These are phyloP conservation scores for Carassius auratus DNA, from an alignment of 2,113 vertebrate species.

Conservation along the genomic window DNA sequence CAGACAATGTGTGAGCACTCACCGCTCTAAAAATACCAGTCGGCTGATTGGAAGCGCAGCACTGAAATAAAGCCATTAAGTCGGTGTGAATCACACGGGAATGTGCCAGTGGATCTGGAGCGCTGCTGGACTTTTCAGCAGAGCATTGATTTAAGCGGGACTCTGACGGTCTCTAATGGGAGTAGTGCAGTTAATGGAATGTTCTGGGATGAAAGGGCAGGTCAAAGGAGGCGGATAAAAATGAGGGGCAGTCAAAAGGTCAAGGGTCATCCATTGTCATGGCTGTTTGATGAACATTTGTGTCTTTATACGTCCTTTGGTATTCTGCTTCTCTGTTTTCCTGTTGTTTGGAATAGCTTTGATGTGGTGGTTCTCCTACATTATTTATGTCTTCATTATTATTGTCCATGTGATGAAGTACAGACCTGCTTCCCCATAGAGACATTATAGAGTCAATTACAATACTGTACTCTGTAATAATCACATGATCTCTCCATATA, in stretches of 20 bases:
- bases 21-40: slow-evolving; percentile 42
- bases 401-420: neutral
- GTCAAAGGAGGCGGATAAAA: slow-evolving; percentile 34
- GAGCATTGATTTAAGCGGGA: slow-evolving; percentile 17
- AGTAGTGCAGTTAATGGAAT: slow-evolving; percentile 44
- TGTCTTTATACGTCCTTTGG: neutral
- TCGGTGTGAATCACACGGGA: slow-evolving; percentile 8
- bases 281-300: slow-evolving; percentile 42
- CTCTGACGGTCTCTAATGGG: slow-evolving; percentile 4
- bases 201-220: slow-evolving; percentile 39
- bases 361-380: neutral
- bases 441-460: neutral
- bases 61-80: slow-evolving; percentile 34
- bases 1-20: neutral
- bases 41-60: neutral
- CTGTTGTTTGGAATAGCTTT: neutral
- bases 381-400: neutral
- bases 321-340: neutral
- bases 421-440: neutral
- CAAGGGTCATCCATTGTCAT: slow-evolving; percentile 40
- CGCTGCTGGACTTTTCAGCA: neutral
- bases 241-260: slow-evolving; percentile 17
- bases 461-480: neutral
- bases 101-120: neutral
- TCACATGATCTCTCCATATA: no score